Percentiles rank a stretch among this genome's conserved stretches.
phyloP scores from a whole-genome alignment of 2,797 vertebrate species.

The Gobio occitaniae region DNA sequence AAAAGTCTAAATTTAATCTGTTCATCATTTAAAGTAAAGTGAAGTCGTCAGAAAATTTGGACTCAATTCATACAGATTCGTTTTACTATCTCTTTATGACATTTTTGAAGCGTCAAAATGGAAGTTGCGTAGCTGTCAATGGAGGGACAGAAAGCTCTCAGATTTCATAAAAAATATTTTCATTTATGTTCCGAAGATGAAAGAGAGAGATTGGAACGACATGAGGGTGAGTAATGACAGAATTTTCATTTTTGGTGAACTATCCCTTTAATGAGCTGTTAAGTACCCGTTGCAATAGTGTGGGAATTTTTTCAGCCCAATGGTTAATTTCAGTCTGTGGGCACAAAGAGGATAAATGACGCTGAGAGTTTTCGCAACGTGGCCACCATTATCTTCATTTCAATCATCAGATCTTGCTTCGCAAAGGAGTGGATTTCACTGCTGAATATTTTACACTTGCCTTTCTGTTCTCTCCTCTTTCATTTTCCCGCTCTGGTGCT shows the following conservation, averaged over 20 bases:
- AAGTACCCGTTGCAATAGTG: slow-evolving; percentile 38
- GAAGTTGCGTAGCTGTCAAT: background rate
- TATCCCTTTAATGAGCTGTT: slow-evolving; percentile 22
- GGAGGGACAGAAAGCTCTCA: background rate
- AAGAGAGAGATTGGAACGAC: too few species aligned
- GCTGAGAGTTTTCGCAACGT: slow-evolving; percentile 25
- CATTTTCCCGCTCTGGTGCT: slow-evolving; percentile 40
- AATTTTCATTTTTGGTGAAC: too few species aligned
- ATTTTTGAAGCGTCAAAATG: background rate
- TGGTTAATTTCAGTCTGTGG: slow-evolving; percentile 44
- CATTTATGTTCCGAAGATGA: too few species aligned
- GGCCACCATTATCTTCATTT: slow-evolving; percentile 54
- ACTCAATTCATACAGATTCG: too few species aligned
- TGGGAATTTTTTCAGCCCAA: slow-evolving; percentile 40
- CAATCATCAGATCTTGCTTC: slow-evolving; percentile 47
- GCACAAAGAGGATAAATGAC: slow-evolving; percentile 44
- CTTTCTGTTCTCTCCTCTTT: slow-evolving; percentile 45
- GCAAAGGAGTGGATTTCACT: slow-evolving; percentile 55
- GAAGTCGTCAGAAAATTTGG: too few species aligned
- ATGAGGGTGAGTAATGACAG: too few species aligned
- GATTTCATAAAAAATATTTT: too few species aligned
- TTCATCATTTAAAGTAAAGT: too few species aligned
- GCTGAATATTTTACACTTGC: slow-evolving; percentile 53
- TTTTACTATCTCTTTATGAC: background rate
- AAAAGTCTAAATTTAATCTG: too few species aligned